phyloP scores from a whole-genome alignment of 2,797 vertebrate species.

The Eutrigla gurnardus region DNA sequence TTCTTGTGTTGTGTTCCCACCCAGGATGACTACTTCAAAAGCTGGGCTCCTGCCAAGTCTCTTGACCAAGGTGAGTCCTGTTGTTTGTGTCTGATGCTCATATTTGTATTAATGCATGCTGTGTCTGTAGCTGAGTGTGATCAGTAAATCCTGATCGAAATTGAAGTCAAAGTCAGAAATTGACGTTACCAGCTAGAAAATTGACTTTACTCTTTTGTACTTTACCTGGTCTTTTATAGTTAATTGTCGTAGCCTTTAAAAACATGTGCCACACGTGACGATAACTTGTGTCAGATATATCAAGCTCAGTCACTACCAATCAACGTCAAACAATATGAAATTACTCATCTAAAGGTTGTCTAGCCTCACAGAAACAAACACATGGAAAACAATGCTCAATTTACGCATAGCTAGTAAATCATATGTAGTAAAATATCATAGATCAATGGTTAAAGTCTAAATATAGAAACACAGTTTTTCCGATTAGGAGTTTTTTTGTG shows the following conservation, averaged over 20 bases:
- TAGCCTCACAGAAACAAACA: not conserved
- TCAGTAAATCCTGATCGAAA: not conserved
- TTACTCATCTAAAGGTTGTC: not conserved
- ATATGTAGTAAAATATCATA: not conserved
- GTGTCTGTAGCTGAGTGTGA: not conserved
- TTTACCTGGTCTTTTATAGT: not conserved
- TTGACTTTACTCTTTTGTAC: not conserved
- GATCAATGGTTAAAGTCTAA: not conserved
- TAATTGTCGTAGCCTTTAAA: conserved; percentile 1
- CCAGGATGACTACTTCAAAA: conserved; percentile 97
- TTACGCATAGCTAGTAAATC: conserved; percentile 2
- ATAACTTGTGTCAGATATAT: not conserved
- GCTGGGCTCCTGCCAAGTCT: conserved; percentile 93
- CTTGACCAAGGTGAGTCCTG: conserved; percentile 91
- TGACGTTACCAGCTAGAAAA: no score
- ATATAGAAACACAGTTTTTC: no score
- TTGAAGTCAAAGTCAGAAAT: not conserved
- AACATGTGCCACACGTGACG: not conserved
- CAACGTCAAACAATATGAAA: not conserved
- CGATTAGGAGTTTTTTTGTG: not conserved
- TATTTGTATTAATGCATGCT: conserved; percentile 20
- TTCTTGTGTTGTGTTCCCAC: conserved; percentile 63
- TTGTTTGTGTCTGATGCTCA: conserved; percentile 21
- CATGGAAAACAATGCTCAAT: not conserved
- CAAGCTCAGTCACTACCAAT: not conserved